A percentile compares a stretch with the other conserved stretches of the same genome.
phyloP scores from a whole-genome alignment of 1,140 invertebrate species.

The Parapsyche elsis region DNA sequence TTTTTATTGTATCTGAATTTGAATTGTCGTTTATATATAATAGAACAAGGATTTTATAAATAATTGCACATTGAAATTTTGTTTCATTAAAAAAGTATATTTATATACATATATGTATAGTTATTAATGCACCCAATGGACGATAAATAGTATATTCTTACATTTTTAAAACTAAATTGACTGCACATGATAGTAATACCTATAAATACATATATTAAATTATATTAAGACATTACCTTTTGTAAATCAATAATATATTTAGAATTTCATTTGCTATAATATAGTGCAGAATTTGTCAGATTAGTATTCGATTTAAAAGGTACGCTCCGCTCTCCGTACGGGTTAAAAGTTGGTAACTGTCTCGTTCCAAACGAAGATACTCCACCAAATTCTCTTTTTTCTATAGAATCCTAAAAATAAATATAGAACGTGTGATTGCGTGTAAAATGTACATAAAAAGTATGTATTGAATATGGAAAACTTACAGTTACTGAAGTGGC shows the following conservation, averaged over 20 bases:
- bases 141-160: too few species aligned
- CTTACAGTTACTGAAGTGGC: conserved; percentile 13
- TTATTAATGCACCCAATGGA: too few species aligned
- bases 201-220: too few species aligned
- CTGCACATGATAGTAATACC: too few species aligned
- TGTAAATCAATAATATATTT: neutral
- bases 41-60: conserved; percentile 17
- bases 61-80: conserved; percentile 21
- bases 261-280: neutral
- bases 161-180: too few species aligned
- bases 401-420: conserved; percentile 42
- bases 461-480: neutral
- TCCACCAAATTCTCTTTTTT: conserved; percentile 17
- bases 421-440: neutral
- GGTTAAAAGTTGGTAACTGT: conserved; percentile 14
- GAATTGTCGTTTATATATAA: neutral
- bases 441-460: conserved; percentile 30
- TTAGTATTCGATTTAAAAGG: conserved; percentile 23
- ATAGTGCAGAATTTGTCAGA: neutral
- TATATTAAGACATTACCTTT: too few species aligned
- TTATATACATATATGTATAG: too few species aligned
- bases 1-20: conserved; percentile 28
- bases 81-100: neutral
- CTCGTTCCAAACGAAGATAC: neutral
- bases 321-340: conserved; percentile 8